phyloP scores from a whole-genome alignment of 1,140 invertebrate species.

The Hylaeus volcanicus region DNA sequence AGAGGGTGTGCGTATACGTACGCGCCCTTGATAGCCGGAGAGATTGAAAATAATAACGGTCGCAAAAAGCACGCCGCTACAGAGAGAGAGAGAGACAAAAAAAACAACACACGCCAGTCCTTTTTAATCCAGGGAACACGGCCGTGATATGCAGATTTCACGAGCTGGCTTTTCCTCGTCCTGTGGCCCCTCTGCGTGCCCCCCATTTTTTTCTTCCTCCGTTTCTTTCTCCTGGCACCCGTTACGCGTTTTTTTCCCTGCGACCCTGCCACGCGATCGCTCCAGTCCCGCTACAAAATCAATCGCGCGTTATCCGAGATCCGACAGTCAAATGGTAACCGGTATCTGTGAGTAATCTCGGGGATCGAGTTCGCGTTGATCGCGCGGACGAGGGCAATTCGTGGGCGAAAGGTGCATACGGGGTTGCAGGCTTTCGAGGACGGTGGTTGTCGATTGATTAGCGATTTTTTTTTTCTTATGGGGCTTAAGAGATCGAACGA shows the following conservation, averaged over 20 bases:
- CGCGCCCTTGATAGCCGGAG: slow-evolving; percentile 43
- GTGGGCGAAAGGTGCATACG: neutral
- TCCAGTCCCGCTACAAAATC: slow-evolving; percentile 50
- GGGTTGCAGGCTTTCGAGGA: too few relatives aligned
- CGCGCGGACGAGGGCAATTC: slow-evolving; percentile 4
- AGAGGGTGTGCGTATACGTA: slow-evolving; percentile 29
- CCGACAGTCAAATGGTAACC: slow-evolving; percentile 53
- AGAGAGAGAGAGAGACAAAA: slow-evolving; percentile 21
- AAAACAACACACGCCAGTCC: slow-evolving; percentile 43
- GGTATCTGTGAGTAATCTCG: slow-evolving; percentile 42
- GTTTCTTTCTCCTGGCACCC: neutral
- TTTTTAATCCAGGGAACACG: slow-evolving; percentile 60
- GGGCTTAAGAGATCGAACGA: too few relatives aligned
- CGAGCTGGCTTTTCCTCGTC: slow-evolving; percentile 53
- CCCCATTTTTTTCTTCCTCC: neutral
- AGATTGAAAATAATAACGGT: slow-evolving; percentile 66
- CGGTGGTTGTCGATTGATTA: slow-evolving; percentile 3
- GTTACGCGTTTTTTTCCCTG: slow-evolving; percentile 26
- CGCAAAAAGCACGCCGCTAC: slow-evolving; percentile 36
- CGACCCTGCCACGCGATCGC: slow-evolving; percentile 25
- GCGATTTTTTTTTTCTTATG: too few relatives aligned
- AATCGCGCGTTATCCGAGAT: slow-evolving; percentile 58
- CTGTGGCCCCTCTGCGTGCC: slow-evolving; percentile 1
- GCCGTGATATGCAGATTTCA: slow-evolving; percentile 66
- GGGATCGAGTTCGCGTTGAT: neutral